Evolutionary conservation across 2,888 invertebrate genomes (phyloP).

Genomic region (Harmothoe impar): DNA sequence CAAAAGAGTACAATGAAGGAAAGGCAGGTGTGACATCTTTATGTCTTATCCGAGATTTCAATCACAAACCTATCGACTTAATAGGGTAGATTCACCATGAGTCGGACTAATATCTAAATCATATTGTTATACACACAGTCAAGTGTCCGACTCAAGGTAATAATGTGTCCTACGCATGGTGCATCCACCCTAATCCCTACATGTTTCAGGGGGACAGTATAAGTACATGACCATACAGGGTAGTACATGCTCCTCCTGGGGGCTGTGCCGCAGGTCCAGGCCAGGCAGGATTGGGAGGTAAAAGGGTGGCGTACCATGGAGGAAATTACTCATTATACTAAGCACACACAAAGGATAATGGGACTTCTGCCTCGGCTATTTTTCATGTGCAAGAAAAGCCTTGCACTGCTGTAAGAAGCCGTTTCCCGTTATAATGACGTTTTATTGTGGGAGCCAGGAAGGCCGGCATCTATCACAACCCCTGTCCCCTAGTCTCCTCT

Average conservation of each 20-base stretch:
- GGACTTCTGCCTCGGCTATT: constrained; percentile 39
- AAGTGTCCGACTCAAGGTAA: no score
- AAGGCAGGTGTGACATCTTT: no score
- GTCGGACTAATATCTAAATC: no score
- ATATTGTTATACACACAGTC: no score
- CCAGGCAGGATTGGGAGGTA: neutral
- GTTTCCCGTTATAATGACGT: constrained; percentile 54
- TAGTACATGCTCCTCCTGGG: no score
- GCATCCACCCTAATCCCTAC: no score
- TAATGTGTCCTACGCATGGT: no score
- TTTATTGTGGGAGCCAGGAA: constrained; percentile 56
- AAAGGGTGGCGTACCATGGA: neutral
- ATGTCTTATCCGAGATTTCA: no score
- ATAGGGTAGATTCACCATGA: no score
- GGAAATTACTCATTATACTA: constrained; percentile 62
- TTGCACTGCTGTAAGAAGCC: constrained; percentile 15
- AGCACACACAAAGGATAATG: constrained; percentile 54
- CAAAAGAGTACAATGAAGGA: no score
- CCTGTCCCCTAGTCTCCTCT: neutral
- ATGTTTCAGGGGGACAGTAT: neutral
- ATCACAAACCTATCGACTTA: no score
- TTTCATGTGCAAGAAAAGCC: constrained; percentile 52
- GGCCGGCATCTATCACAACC: constrained; percentile 58
- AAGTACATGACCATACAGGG: neutral
- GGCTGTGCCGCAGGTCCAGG: neutral